Evolutionary conservation across 2,113 vertebrate species (phyloP).

Genomic region (Sinocyclocheilus maitianheensis): DNA sequence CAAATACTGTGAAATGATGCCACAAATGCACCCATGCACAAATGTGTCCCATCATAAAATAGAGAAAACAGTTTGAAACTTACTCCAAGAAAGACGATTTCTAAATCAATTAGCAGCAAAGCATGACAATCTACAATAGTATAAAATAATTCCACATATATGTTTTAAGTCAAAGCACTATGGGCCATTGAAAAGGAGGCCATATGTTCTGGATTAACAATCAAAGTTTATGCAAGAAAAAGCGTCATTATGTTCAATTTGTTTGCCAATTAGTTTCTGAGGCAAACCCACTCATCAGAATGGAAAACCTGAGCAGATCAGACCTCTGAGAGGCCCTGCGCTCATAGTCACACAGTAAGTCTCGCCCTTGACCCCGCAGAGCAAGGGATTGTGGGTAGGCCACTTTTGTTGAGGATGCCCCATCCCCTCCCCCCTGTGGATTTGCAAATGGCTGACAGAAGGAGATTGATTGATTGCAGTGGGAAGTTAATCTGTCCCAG

Average conservation of each 20-base stretch:
- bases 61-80: not conserved
- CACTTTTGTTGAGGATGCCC: conserved; percentile 25
- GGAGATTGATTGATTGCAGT: conserved; percentile 49
- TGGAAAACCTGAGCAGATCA: conserved; percentile 16
- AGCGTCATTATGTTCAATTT: conserved; percentile 6
- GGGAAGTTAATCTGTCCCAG: conserved; percentile 36
- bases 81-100: not conserved
- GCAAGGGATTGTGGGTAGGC: conserved; percentile 9
- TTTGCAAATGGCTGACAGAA: conserved; percentile 47
- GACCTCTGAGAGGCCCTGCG: conserved; percentile 1
- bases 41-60: not conserved
- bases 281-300: not conserved
- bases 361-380: conserved; percentile 16
- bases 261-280: conserved; percentile 20
- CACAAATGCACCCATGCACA: not conserved
- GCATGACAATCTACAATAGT: not conserved
- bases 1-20: not conserved
- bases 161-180: conserved; percentile 10
- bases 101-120: not conserved
- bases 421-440: conserved; percentile 8
- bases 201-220: conserved; percentile 29
- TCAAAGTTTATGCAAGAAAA: not conserved
- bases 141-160: not conserved
- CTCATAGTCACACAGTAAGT: not conserved
- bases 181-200: not conserved